phyloP scores from a whole-genome alignment of 2,113 vertebrate genomes.

The Sprattus sprattus region DNA sequence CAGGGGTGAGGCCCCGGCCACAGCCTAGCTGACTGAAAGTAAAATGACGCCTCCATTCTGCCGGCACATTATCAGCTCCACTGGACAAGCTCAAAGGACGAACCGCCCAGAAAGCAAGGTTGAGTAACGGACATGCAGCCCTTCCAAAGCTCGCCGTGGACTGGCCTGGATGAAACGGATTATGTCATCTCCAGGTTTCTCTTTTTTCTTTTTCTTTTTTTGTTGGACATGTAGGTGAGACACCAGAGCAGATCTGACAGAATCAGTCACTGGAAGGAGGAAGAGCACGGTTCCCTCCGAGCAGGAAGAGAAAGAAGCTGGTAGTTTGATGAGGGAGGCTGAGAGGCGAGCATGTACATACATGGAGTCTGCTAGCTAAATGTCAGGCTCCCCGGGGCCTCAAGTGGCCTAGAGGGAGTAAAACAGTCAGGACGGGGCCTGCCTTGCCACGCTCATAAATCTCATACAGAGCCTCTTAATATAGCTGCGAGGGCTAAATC shows the following conservation, averaged over 20 bases:
- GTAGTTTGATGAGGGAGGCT: slow-evolving; percentile 37
- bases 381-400: slow-evolving; percentile 52
- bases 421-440: slow-evolving; percentile 49
- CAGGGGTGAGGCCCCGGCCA: slow-evolving; percentile 48
- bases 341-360: slow-evolving; percentile 49
- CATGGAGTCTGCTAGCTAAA: slow-evolving; percentile 56
- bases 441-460: slow-evolving; percentile 60
- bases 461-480: slow-evolving; percentile 25
- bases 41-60: slow-evolving; percentile 26
- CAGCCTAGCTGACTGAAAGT: slow-evolving; percentile 29
- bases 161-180: background rate
- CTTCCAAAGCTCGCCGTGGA: background rate
- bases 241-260: background rate
- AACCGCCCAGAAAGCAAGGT: background rate
- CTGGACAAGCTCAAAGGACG: slow-evolving; percentile 20
- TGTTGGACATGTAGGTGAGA: background rate
- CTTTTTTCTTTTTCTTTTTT: background rate
- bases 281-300: background rate
- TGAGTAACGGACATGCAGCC: background rate
- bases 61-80: slow-evolving; percentile 27
- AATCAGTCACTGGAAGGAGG: background rate
- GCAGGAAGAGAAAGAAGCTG: background rate
- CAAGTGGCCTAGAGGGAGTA: slow-evolving; percentile 49
- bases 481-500: slow-evolving; percentile 15
- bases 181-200: background rate